Conservation (phyloP, 2,888 invertebrate species). For the Cremastobaeus sp. region DNA sequence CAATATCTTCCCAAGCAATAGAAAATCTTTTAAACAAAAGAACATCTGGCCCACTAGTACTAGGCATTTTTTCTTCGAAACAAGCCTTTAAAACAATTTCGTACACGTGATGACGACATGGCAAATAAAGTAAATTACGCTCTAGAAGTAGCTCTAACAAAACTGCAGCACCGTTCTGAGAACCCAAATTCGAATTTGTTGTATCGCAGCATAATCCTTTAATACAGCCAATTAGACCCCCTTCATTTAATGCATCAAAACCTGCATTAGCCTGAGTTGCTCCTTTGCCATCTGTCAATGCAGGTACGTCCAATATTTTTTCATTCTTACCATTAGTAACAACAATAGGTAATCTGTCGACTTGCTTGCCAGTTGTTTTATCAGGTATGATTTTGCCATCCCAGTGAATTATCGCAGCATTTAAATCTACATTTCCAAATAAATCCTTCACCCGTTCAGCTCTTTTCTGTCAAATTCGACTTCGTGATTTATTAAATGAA, state of each 20-base stretch:
- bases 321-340: slow-evolving; percentile 23
- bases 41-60: slow-evolving; percentile 15
- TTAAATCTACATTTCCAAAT: slow-evolving; percentile 25
- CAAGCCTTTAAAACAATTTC: slow-evolving; percentile 15
- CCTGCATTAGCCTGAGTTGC: slow-evolving; percentile 29
- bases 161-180: slow-evolving; percentile 11
- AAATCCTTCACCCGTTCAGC: slow-evolving; percentile 18
- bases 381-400: slow-evolving; percentile 48
- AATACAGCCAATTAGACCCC: not conserved
- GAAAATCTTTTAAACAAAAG: slow-evolving; percentile 4
- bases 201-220: slow-evolving; percentile 18
- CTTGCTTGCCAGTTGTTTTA: slow-evolving; percentile 18
- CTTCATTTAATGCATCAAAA: slow-evolving; percentile 2
- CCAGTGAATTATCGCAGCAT: slow-evolving; percentile 42
- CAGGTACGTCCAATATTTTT: slow-evolving; percentile 42
- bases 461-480: slow-evolving; percentile 17
- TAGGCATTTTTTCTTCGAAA: slow-evolving; percentile 6
- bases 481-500: slow-evolving; percentile 35
- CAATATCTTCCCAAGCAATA: not conserved
- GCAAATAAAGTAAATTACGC: slow-evolving; percentile 50
- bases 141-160: slow-evolving; percentile 16
- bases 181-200: slow-evolving; percentile 21
- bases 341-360: slow-evolving; percentile 39
- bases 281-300: slow-evolving; percentile 44
- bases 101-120: slow-evolving; percentile 62